Evolutionary conservation across 2,797 vertebrate genomes (phyloP).

Genomic region (Kryptopterus vitreolus): DNA sequence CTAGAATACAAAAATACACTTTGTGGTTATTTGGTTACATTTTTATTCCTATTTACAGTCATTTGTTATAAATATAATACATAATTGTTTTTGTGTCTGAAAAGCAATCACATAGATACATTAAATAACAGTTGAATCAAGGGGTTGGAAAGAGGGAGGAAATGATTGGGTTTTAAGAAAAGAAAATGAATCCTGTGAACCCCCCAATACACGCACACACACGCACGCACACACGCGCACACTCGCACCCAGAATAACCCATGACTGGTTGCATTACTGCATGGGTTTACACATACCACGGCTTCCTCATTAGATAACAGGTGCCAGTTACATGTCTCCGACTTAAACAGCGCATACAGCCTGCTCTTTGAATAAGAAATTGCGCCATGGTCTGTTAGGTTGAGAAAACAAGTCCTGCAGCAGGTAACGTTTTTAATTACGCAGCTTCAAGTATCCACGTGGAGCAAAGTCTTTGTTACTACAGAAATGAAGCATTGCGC

Average conservation of each 20-base stretch:
- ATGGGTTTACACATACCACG: conserved; percentile 10
- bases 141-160: conserved; percentile 74
- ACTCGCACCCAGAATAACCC: conserved; percentile 24
- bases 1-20: neutral
- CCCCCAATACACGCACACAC: conserved; percentile 6
- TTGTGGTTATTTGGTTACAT: conserved; percentile 76
- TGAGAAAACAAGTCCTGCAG: conserved; percentile 24
- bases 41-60: conserved; percentile 98
- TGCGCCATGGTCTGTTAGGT: conserved; percentile 1
- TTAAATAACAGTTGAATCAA: conserved; percentile 81
- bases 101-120: conserved; percentile 85
- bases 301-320: neutral
- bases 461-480: conserved; percentile 31
- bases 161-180: conserved; percentile 61
- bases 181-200: conserved; percentile 67
- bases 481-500: conserved; percentile 32
- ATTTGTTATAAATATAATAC: conserved; percentile 99
- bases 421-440: conserved; percentile 27
- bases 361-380: conserved; percentile 14
- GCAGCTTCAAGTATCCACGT: conserved; percentile 38
- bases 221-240: conserved; percentile 17
- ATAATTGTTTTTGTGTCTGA: conserved; percentile 78
- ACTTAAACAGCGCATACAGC: conserved; percentile 3
- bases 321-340: conserved; percentile 3
- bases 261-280: neutral